Evolutionary conservation across 1,140 invertebrate species (phyloP).

Genomic region (Telenomus remus): DNA sequence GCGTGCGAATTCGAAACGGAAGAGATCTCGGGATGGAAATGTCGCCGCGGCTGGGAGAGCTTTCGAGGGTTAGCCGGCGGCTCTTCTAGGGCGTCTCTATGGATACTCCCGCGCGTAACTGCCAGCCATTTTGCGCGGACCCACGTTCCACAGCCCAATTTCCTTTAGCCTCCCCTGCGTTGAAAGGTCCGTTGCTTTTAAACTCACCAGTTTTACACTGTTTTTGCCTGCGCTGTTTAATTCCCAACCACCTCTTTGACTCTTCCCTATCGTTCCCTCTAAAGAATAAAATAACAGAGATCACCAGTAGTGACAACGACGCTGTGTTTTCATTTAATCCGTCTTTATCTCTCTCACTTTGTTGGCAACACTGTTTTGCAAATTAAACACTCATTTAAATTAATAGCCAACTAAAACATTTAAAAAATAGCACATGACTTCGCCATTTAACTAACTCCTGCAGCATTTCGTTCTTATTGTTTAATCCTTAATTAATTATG

Average conservation of each 20-base stretch:
- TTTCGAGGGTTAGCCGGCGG: conserved; percentile 25
- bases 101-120: conserved; percentile 40
- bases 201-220: neutral
- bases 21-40: conserved; percentile 13
- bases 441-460: too few relatives aligned
- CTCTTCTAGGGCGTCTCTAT: conserved; percentile 44
- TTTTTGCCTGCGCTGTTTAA: conserved; percentile 9
- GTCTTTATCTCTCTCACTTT: neutral
- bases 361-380: too few relatives aligned
- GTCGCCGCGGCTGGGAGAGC: conserved; percentile 19
- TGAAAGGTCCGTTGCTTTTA: conserved; percentile 10
- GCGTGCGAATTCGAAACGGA: conserved; percentile 13
- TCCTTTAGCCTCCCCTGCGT: conserved; percentile 26
- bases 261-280: conserved; percentile 10
- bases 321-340: neutral
- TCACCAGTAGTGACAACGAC: conserved; percentile 14
- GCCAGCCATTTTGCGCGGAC: conserved; percentile 39
- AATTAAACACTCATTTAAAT: too few relatives aligned
- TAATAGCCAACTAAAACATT: too few relatives aligned
- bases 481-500: too few relatives aligned
- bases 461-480: too few relatives aligned
- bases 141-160: conserved; percentile 40
- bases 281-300: conserved; percentile 42
- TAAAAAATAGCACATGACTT: too few relatives aligned
- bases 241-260: conserved; percentile 27